Percentiles rank a stretch among this genome's conserved stretches.
Conservation (phyloP, 2,113 vertebrate genomes). For the Dendrocopos noguchii region DNA sequence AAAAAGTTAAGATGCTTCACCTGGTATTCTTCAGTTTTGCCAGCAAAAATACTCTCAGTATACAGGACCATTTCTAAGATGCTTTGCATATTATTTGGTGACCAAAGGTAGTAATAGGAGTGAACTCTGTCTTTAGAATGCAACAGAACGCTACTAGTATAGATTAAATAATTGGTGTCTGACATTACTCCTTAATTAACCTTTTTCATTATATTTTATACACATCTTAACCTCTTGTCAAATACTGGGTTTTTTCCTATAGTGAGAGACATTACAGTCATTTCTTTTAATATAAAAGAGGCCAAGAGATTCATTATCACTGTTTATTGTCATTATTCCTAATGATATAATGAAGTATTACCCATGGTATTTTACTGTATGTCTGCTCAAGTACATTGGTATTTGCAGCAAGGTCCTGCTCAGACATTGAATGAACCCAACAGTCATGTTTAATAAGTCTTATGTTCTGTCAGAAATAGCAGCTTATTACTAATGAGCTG, state of each 20-base stretch:
- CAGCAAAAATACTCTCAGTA: background rate
- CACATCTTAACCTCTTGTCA: background rate
- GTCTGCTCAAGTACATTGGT: background rate
- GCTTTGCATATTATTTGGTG: background rate
- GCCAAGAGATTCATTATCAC: constrained; percentile 45
- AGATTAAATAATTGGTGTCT: background rate
- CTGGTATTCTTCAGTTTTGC: background rate
- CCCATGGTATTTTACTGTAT: background rate
- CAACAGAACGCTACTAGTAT: background rate
- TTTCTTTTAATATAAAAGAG: constrained; percentile 21
- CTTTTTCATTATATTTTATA: background rate
- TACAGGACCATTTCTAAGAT: background rate
- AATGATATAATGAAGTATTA: constrained; percentile 17
- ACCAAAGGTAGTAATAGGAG: background rate
- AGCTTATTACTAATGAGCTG: constrained; percentile 55
- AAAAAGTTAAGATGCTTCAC: background rate
- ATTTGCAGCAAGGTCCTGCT: constrained; percentile 7
- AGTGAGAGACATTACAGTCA: background rate
- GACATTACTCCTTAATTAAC: background rate
- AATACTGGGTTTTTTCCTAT: background rate
- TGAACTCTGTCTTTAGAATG: background rate
- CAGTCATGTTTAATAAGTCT: constrained; percentile 44
- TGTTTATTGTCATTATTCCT: constrained; percentile 50
- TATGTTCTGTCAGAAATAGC: constrained; percentile 21
- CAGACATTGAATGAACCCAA: constrained; percentile 14